A percentile compares a stretch with the other conserved stretches of the same genome.
These are phyloP conservation scores for Pogonophryne albipinna DNA, from an alignment of 2,797 vertebrate species.

Conservation along the genomic window DNA sequence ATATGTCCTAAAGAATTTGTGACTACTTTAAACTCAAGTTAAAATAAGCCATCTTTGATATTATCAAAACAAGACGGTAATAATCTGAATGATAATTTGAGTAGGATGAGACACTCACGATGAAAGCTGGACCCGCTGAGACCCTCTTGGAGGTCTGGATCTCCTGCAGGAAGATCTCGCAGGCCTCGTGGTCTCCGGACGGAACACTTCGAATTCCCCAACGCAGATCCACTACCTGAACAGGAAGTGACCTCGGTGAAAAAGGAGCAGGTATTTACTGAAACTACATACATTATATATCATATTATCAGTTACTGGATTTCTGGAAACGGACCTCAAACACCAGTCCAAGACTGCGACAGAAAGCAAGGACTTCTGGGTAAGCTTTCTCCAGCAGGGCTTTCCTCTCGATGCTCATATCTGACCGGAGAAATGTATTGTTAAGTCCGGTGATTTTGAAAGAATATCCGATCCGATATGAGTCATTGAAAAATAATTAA, in stretches of 20 bases:
- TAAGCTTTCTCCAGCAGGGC: constrained; percentile 83
- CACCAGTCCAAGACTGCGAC: constrained; percentile 83
- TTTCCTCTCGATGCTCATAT: constrained; percentile 85
- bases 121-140: constrained; percentile 84
- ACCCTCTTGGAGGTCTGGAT: constrained; percentile 78
- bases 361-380: constrained; percentile 86
- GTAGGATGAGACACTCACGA: constrained; percentile 77
- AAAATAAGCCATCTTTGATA: background rate
- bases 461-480: too few relatives aligned
- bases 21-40: background rate
- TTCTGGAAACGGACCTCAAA: constrained; percentile 83
- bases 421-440: constrained; percentile 64
- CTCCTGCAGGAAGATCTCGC: constrained; percentile 86
- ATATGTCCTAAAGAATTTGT: too few relatives aligned
- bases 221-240: constrained; percentile 72
- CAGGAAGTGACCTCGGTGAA: constrained; percentile 19
- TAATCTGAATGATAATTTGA: background rate
- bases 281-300: background rate
- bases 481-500: too few relatives aligned
- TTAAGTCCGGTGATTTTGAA: too few relatives aligned
- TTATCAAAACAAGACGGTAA: background rate
- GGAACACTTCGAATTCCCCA: constrained; percentile 81
- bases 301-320: background rate
- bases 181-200: constrained; percentile 75
- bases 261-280: background rate